phyloP scores from a whole-genome alignment of 2,113 vertebrate genomes.

The Baryphthengus martii region DNA sequence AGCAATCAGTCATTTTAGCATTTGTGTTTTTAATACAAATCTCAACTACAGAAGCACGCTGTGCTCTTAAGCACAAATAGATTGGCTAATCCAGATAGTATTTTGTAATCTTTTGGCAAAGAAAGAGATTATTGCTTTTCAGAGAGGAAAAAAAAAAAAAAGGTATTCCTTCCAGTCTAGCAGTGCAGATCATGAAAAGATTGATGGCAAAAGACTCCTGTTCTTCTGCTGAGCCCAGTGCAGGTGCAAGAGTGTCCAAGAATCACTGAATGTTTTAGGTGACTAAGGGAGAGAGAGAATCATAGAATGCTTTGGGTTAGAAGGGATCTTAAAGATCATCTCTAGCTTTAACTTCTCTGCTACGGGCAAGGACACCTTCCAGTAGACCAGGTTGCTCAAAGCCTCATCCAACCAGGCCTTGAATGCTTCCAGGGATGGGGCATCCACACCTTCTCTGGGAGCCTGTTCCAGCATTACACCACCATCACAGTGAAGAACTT shows the following conservation, averaged over 20 bases:
- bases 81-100: slow-evolving; percentile 49
- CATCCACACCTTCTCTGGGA: not conserved
- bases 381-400: not conserved
- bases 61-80: not conserved
- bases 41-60: not conserved
- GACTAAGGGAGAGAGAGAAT: not conserved
- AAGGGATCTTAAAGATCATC: not conserved
- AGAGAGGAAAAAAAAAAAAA: not conserved
- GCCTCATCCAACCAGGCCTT: not conserved
- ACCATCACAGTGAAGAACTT: not conserved
- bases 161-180: not conserved
- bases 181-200: not conserved
- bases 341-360: not conserved
- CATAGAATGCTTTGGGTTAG: not conserved
- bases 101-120: slow-evolving; percentile 25
- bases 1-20: slow-evolving; percentile 52
- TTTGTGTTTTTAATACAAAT: slow-evolving; percentile 35
- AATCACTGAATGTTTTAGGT: not conserved
- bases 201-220: not conserved
- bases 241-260: not conserved
- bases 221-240: not conserved
- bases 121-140: slow-evolving; percentile 10
- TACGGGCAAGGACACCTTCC: not conserved
- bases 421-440: not conserved
- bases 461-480: too few species aligned